Percentiles rank a stretch among this genome's conserved stretches.
Conservation (phyloP, 2,113 vertebrate species). For the Archocentrus centrarchus region DNA sequence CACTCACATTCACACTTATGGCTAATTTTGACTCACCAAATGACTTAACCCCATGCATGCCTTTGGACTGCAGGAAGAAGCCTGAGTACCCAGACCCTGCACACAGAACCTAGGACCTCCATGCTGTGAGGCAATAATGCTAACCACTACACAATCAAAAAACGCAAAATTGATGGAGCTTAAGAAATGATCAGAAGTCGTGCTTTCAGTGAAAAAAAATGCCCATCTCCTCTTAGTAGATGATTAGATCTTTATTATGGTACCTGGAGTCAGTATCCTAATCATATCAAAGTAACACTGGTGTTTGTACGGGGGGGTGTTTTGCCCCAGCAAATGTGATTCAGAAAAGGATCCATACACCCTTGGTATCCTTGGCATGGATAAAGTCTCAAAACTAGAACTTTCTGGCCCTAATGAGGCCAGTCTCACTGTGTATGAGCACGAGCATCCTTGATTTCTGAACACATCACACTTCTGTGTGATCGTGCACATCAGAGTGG, state of each 20-base stretch:
- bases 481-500: conserved; percentile 66
- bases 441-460: conserved; percentile 60
- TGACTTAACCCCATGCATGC: too few species aligned
- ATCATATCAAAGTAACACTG: conserved; percentile 30
- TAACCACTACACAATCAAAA: background rate
- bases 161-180: background rate
- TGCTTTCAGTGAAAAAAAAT: background rate
- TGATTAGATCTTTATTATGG: background rate
- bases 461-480: conserved; percentile 55
- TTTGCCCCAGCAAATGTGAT: conserved; percentile 26
- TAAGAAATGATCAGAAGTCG: background rate
- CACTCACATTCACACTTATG: too few species aligned
- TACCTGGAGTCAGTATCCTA: conserved; percentile 6
- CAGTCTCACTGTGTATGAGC: conserved; percentile 25
- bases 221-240: background rate
- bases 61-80: too few species aligned
- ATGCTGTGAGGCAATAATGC: background rate
- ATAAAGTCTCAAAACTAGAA: conserved; percentile 55
- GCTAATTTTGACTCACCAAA: too few species aligned
- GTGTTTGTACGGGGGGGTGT: conserved; percentile 16
- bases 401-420: conserved; percentile 69
- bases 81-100: too few species aligned
- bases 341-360: conserved; percentile 26
- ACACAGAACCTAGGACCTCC: too few species aligned
- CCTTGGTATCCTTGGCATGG: conserved; percentile 28